Percentiles rank a stretch among this genome's conserved stretches.
Conservation (phyloP, 2,113 vertebrate genomes). For the Nannobrachium achirus region DNA sequence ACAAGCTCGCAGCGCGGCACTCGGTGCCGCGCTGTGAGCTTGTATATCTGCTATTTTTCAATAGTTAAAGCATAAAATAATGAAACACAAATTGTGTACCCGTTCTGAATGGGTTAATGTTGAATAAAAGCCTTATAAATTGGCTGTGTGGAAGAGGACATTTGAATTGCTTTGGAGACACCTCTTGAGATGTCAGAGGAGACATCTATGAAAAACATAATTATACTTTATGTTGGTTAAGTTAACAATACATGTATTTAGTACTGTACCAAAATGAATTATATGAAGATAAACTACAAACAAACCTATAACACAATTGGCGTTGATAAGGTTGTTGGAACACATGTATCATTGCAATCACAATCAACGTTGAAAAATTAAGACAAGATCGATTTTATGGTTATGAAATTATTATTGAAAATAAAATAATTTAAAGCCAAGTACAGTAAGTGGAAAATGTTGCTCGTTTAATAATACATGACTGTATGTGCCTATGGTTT, state of each 20-base stretch:
- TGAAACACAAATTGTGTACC: too few species aligned
- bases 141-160: conserved; percentile 53
- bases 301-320: background rate
- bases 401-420: conserved; percentile 49
- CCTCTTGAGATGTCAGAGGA: conserved; percentile 48
- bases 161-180: conserved; percentile 54
- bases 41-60: too few species aligned
- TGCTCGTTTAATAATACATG: conserved; percentile 52
- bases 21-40: too few species aligned
- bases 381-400: conserved; percentile 5
- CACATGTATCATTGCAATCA: conserved; percentile 26
- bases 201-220: conserved; percentile 21
- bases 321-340: conserved; percentile 22
- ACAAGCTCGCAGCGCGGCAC: too few species aligned
- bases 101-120: too few species aligned
- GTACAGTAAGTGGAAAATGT: conserved; percentile 14
- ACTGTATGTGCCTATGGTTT: conserved; percentile 39
- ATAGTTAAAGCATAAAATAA: too few species aligned
- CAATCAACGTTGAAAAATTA: conserved; percentile 34
- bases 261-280: conserved; percentile 7
- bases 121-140: conserved; percentile 67
- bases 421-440: conserved; percentile 18
- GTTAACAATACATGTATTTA: conserved; percentile 16
- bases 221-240: conserved; percentile 4
- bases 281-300: background rate